A percentile compares a stretch with the other conserved stretches of the same genome.
Evolutionary conservation across 2,888 invertebrate genomes (phyloP).

Genomic region (Latheticus oryzae): DNA sequence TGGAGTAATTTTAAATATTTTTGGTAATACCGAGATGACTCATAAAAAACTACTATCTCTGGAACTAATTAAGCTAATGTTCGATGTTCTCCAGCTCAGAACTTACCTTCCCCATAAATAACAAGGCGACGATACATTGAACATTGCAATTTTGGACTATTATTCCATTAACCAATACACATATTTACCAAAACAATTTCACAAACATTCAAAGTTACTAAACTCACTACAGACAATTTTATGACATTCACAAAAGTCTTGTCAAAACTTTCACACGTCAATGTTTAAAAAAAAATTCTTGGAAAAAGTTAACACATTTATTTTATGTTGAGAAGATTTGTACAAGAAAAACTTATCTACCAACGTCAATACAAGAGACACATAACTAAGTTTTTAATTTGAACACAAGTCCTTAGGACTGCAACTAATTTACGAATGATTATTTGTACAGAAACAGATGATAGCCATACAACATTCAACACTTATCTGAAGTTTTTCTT

Average conservation of each 20-base stretch:
- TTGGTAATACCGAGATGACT: conserved; percentile 43
- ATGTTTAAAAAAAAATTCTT: no score
- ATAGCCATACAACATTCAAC: no score
- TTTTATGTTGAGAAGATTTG: no score
- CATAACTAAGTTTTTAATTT: no score
- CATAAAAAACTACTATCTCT: conserved; percentile 40
- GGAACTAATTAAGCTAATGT: conserved; percentile 29
- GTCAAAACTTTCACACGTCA: conserved; percentile 17
- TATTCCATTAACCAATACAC: conserved; percentile 16
- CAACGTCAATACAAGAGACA: no score
- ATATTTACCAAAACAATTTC: conserved; percentile 3
- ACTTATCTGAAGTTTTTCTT: no score
- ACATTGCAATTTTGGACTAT: conserved; percentile 22
- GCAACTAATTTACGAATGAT: no score
- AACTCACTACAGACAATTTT: conserved; percentile 22
- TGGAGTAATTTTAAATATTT: conserved; percentile 47
- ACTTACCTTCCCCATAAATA: conserved; percentile 33
- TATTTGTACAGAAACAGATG: no score
- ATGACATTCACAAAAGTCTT: conserved; percentile 9
- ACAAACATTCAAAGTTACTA: conserved; percentile 1
- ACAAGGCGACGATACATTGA: conserved; percentile 26
- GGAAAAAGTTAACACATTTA: no score
- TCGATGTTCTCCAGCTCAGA: neutral
- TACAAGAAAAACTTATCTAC: no score
- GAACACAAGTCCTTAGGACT: no score